phyloP scores from a whole-genome alignment of 2,797 vertebrate genomes.

The Hemitrygon akajei region DNA sequence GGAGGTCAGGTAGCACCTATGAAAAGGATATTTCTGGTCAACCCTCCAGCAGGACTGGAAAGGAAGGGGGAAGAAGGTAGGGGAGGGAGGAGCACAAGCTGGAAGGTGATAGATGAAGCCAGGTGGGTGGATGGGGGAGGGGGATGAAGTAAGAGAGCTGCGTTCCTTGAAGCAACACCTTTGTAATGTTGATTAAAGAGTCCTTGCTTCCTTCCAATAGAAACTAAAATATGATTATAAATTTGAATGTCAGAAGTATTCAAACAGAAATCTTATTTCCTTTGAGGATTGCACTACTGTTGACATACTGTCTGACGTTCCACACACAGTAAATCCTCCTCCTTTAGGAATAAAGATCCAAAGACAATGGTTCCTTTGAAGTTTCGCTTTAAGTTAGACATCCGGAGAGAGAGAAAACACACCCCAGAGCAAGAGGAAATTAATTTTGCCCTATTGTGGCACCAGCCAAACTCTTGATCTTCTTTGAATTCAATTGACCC shows the following conservation, averaged over 20 bases:
- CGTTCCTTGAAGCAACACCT: slow-evolving; percentile 10
- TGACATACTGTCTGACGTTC: background rate
- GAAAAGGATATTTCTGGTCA: too few species aligned
- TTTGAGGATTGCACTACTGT: slow-evolving; percentile 8
- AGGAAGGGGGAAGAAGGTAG: too few species aligned
- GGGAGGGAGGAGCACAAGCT: too few species aligned
- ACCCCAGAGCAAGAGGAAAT: background rate
- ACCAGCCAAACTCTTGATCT: too few species aligned
- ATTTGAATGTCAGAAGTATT: slow-evolving; percentile 25
- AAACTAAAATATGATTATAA: slow-evolving; percentile 5
- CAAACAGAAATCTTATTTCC: slow-evolving; percentile 16
- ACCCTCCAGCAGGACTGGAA: too few species aligned
- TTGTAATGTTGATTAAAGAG: slow-evolving; percentile 15
- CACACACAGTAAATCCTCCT: background rate
- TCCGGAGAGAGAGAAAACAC: background rate
- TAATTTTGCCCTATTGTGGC: too few species aligned
- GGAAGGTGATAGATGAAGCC: too few species aligned
- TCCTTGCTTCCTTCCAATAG: background rate
- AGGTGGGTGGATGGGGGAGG: too few species aligned
- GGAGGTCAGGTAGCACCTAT: too few species aligned
- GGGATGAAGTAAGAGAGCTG: background rate
- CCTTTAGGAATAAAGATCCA: slow-evolving; percentile 15
- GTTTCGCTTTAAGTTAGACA: background rate
- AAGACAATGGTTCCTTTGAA: slow-evolving; percentile 2
- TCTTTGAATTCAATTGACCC: too few species aligned